Base-by-base conservation (phyloP, 2,888 invertebrate genomes). In the Branchipolynoe longqiensis region DNA sequence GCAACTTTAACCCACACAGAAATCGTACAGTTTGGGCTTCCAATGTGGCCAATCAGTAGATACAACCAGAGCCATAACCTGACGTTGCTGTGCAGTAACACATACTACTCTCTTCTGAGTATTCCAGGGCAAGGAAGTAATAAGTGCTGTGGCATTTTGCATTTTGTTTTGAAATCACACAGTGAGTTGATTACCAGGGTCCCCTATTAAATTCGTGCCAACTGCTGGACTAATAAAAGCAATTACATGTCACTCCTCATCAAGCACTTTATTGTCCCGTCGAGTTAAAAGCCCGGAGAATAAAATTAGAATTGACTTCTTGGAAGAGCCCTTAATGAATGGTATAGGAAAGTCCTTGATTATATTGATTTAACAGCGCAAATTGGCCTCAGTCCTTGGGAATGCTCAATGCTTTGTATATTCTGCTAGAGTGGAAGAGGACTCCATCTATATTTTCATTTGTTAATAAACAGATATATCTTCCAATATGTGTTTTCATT, bases 391-490 rank as follows among this genome's bases (percentile, higher is more conserved):
- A 78, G 78, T 78, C 54, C 78, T 78, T 78, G 78, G 54, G 28
- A 48, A 78, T 78, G 78, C 78, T 78, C 78, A 78, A 78, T 78
- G 78, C 78, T 78, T 78, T 78, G 78, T 78, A 78, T 78, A 78
- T 78, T 78, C 78, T 78, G 78, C 78, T 78, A 78, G 78, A 54
- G 78, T 78, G 78, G 54, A 54, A 78, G 78, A 78, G 78, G 54
- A 78, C 78, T 78, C 78, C 54, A 78, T 78, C 41, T 78, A 78
- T 78, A 78, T 78, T 78, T 78, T 78, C 78, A 78, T 78, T 78
- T 78, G 33, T 78, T 78, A 78, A 78, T 78, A 78, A 78, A 78
- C 78, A 78, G 78, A 78, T 78, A 54, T 78, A 48, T 48, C 41
- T 48, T 78, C 78, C 54, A 78, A n/a, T n/a, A n/a, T n/a, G n/a